Evolutionary conservation across 1,140 invertebrate genomes (phyloP), one percentile per base, ranked within the genome.

Genomic region (Drosophila nasuta): DNA sequence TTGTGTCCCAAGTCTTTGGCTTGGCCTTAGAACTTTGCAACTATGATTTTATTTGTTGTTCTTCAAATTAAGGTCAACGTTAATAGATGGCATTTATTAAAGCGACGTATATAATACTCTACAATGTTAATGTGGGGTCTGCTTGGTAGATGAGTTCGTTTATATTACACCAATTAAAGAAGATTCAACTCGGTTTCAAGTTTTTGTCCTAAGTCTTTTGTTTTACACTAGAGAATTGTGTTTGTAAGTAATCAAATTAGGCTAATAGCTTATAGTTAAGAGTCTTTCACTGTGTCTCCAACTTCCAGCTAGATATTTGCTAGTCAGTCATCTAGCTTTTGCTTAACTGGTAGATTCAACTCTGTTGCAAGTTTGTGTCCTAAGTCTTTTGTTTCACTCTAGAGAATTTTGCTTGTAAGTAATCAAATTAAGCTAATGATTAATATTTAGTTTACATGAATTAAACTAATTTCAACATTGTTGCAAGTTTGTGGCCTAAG

Each of bases 1-100:
- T 88, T 60, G 74, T 68, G 73, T 66, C 66, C 60, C 57, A 70
- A 75, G 81, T 78, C 71, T 83, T 81, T 78, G 67, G 77, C 72
- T 75, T 70, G 49, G 8, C 20, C 13, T 46, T 52, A 65, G 51
- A 64, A 52, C n/a, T n/a, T 43, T 46, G 35, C 35, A 38, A 38
- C 35, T 45, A 49, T 6, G 20, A 56, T 33, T 11, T 45, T 13
- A 56, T 25, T 25, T 25, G 20, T 25, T 25, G 20, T 25, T 25
- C 20, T 25, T 25, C 25, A 46, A 43, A 75, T 70, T 71, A 51
- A 71, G 59, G 67, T 75, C 72, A 62, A 11, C 4, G 17, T 10
- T 51, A 60, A 57, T 70, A 15, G 43, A 38, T 35, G 15, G 33
- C 8, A 38, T 38, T 74, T 56, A 62, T 54, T 25, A 56, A 28